Conservation (phyloP, 2,113 vertebrate species). For the Dendrocopos noguchii region DNA sequence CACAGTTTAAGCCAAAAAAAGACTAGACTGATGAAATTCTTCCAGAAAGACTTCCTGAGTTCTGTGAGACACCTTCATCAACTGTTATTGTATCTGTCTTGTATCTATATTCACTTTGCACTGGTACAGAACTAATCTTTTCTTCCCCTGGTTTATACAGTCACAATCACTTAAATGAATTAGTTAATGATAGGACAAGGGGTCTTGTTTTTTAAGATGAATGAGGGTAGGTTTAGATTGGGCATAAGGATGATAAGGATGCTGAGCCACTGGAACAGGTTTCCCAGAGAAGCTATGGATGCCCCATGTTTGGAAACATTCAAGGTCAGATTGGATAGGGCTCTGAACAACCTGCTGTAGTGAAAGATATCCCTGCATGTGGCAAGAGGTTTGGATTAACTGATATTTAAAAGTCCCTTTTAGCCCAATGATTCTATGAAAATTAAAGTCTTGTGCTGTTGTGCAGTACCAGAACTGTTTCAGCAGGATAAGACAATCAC, state of each 20-base stretch:
- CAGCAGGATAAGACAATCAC: neutral
- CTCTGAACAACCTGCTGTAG: neutral
- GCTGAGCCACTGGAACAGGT: neutral
- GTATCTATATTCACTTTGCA: neutral
- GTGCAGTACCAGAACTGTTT: neutral
- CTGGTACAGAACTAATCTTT: neutral
- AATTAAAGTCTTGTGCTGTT: neutral
- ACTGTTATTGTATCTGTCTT: neutral
- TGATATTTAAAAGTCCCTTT: neutral
- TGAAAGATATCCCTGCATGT: neutral
- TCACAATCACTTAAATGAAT: neutral
- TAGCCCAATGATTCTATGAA: neutral
- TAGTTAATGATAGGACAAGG: neutral
- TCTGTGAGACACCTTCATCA: neutral
- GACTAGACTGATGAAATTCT: neutral
- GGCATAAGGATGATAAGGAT: neutral
- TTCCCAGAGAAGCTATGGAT: neutral
- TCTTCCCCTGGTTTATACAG: neutral
- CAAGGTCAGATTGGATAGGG: too few relatives aligned
- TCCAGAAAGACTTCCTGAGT: neutral
- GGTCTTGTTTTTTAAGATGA: neutral
- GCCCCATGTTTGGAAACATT: neutral
- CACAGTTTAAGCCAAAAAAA: neutral
- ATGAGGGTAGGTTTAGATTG: neutral
- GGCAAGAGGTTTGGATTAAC: neutral